Evolutionary conservation across 35 echinoderm and acorn worm species (phyloP), one percentile per base, ranked within the genome.

Genomic region (Ophioderma brevispina): DNA sequence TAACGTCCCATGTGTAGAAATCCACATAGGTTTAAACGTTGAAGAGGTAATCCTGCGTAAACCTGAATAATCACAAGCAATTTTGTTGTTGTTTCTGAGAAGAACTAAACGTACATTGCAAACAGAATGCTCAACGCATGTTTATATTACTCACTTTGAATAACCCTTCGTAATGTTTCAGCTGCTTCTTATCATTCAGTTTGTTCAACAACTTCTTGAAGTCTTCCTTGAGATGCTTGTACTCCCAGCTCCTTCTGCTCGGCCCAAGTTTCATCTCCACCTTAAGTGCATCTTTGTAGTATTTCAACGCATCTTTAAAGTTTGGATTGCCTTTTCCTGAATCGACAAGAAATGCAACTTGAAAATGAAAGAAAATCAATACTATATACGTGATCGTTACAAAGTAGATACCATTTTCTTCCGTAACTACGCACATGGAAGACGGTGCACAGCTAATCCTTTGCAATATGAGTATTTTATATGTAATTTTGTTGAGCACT

Each of bases 201-300:
- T 64, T 33, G 19, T 59, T 64, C 13, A 85, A 40, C 52, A 85
- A 21, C 23, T 30, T n/a, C 35, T 64, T 18, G 49, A 85, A 25
- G 35, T 85, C 83, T 21, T 14, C n/a, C 35, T 85, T 85, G 10
- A 85, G 28, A 35, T 85, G 49, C 1, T 36, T 33, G 35, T 85
- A 85, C 83, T 85, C 83, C 46, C 52, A 64, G 35, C 83, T 85
- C 10, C 63, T 37, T 19, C 52, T 15, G 13, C 23, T n/a, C 33
- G 46, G 46, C 36, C 83, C 83, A 15, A 85, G 52, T 36, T 85
- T 55, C 43, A 33, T 23, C 28, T 85, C 83, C n/a, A 36, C 33
- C 23, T 64, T 36, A 21, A 85, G 52, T 13, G 83, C 83, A 35
- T 59, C 63, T 52, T 85, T 85, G 83, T 85, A 85, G 55, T 64